Base-by-base conservation (phyloP, 1,140 invertebrate genomes). In the Drosophila ohnishii region DNA sequence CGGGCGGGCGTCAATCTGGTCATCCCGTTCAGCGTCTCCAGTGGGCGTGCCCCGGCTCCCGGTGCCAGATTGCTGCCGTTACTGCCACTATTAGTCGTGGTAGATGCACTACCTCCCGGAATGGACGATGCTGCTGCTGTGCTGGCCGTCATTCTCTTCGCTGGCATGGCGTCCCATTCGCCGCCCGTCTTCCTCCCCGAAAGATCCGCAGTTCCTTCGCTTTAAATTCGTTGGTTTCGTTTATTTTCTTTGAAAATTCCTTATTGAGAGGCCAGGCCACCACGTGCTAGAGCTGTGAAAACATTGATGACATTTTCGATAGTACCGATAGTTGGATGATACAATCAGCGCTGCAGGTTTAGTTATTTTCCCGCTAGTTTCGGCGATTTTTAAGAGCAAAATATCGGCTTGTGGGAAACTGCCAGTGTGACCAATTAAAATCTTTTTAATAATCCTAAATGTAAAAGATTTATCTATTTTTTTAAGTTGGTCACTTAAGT, bases 1-100 rank as follows among this genome's bases (percentile, higher is more conserved):
- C 93, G 85, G 0, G 93, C 92, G 19, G 93, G 89, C 55, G 93
- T 93, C n/a, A 90, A 28, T 6, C 85, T 70, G 1, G 67, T 59
- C 75, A 89, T 78, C 0, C 84, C 85, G 47, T 89, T 89, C 1
- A 74, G 48, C 13, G 67, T 64, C 40, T 77, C 57, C 28, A 67
- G 5, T 8, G 76, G 47, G 40, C 55, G 56, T 53, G 34, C 25
- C 14, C 22, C 47, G 55, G 39, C 53, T 22, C 34, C 61, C 10
- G 40, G 34, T 67, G 51, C 11, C 19, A 55, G 51, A 55, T 37
- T 55, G 34, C 34, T 37, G 34, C 51, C 34, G 51, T 53, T 53
- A 53, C 32, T 53, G 50, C 37, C 30, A 44, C n/a, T 69, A 19
- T 56, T 78, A 37, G 51, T 76, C 53, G 37, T 59, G 34, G 45